These are phyloP conservation scores for Mobula hypostoma DNA, from an alignment of 2,113 vertebrate genomes.

Conservation along the genomic window DNA sequence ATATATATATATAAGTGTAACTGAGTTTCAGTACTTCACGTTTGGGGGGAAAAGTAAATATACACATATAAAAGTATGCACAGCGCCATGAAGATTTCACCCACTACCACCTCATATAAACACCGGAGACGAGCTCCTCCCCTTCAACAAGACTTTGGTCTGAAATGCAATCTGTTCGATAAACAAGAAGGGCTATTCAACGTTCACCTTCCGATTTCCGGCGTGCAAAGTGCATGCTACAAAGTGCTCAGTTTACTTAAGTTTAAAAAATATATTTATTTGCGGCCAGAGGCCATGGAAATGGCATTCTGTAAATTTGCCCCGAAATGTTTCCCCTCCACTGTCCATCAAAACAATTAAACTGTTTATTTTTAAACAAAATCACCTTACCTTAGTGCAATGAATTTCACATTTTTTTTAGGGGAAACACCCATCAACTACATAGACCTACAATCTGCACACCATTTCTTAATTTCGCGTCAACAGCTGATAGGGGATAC, in stretches of 20 bases:
- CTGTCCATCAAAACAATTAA: constrained; percentile 74
- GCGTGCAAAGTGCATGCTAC: constrained; percentile 86
- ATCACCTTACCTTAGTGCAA: constrained; percentile 64
- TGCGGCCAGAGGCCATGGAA: constrained; percentile 37
- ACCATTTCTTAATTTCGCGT: constrained; percentile 62
- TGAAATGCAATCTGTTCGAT: constrained; percentile 82
- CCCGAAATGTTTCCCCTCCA: constrained; percentile 68
- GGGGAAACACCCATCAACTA: constrained; percentile 64
- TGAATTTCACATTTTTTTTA: constrained; percentile 53
- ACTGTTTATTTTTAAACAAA: constrained; percentile 44
- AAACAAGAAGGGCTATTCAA: constrained; percentile 69
- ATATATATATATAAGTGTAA: constrained; percentile 81
- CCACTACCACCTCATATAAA: constrained; percentile 46
- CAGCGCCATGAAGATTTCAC: background rate
- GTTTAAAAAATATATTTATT: constrained; percentile 65
- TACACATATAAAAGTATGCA: no score
- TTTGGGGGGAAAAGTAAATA: constrained; percentile 51
- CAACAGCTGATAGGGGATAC: background rate
- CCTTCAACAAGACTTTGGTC: constrained; percentile 79
- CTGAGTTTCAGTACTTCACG: constrained; percentile 81
- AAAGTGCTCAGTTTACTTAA: constrained; percentile 69
- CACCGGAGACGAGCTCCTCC: constrained; percentile 63
- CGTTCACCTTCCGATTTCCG: constrained; percentile 71
- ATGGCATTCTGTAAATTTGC: background rate
- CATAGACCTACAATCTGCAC: constrained; percentile 70